Evolutionary conservation across 1,140 invertebrate genomes (phyloP), one percentile per base, ranked within the genome.

Genomic region (Bombus sibiricus): DNA sequence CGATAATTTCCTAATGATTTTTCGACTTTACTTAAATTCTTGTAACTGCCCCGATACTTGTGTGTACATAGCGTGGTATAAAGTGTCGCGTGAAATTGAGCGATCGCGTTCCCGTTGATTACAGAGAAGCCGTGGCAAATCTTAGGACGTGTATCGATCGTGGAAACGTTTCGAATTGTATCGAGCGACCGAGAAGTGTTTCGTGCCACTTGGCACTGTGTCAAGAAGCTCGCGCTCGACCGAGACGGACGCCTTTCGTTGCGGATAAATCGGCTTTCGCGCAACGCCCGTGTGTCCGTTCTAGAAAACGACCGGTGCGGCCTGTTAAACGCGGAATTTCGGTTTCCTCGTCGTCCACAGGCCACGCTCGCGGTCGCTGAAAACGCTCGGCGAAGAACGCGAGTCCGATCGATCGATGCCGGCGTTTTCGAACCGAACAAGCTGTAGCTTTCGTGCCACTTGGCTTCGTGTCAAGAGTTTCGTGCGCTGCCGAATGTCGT

Each of bases 121-220:
- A 62, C 32, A 28, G 13, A 10, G 28, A 32, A 43, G 28, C 15
- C 2, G 71, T 6, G 1, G n/a, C 73, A 34, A 47, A 74, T 34
- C 15, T 53, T 15, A n/a, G 71, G 59, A 53, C 2, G 57, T 0
- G 83, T 81, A 88, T 89, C 86, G 88, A 89, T 81, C 82, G 62
- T 76, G 72, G 62, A 76, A 76, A 88, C 87, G 62, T 86, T 88
- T 88, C 64, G 79, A 69, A 85, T 82, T 78, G 82, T 72, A 73
- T 83, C 81, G 74, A 71, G 59, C 79, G 69, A 10, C 62, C 41
- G 73, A 39, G 37, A 34, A 73, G 71, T 13, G 66, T 78, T 80
- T 86, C 89, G 91, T 92, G 89, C 89, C 86, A 92, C 88, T 93
- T 93, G 92, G 92, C 92, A 86, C 72, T 39, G 77, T 79, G 81